A percentile compares a stretch with the other conserved stretches of the same genome.
Evolutionary conservation across 1,140 invertebrate species (phyloP).

Genomic region (Tenebrio molitor): DNA sequence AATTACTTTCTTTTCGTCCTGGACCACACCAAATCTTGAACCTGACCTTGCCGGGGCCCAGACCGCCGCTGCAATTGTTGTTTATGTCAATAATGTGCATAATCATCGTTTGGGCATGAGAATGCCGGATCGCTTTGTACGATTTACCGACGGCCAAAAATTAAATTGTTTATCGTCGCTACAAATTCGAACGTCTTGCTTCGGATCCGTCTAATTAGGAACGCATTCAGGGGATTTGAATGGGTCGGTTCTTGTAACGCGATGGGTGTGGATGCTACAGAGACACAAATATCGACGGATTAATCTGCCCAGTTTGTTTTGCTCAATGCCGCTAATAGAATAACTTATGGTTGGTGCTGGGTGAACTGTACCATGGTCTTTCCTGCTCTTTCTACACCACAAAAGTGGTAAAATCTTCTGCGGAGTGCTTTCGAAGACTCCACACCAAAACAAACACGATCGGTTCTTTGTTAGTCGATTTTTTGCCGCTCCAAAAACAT

Average conservation of each 20-base stretch:
- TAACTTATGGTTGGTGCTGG: neutral
- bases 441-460: too few relatives aligned
- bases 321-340: neutral
- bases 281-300: neutral
- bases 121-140: slow-evolving; percentile 54
- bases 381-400: too few relatives aligned
- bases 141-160: slow-evolving; percentile 50
- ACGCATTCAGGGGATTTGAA: too few relatives aligned
- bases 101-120: slow-evolving; percentile 59
- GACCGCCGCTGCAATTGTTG: slow-evolving; percentile 62
- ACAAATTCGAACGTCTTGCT: slow-evolving; percentile 23
- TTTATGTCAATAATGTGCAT: slow-evolving; percentile 60
- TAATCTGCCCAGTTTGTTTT: neutral
- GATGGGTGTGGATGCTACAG: too few relatives aligned
- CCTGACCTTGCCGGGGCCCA: slow-evolving; percentile 59
- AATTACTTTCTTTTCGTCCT: slow-evolving; percentile 2
- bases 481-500: too few relatives aligned
- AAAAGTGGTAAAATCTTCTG: too few relatives aligned
- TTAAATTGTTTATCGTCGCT: slow-evolving; percentile 52
- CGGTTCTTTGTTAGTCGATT: too few relatives aligned
- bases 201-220: slow-evolving; percentile 32
- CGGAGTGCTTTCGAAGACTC: too few relatives aligned
- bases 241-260: too few relatives aligned
- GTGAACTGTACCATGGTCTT: neutral
- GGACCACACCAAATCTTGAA: slow-evolving; percentile 51